These are phyloP conservation scores for Protonemura montana DNA, from an alignment of 2,888 invertebrate species.

Conservation along the genomic window DNA sequence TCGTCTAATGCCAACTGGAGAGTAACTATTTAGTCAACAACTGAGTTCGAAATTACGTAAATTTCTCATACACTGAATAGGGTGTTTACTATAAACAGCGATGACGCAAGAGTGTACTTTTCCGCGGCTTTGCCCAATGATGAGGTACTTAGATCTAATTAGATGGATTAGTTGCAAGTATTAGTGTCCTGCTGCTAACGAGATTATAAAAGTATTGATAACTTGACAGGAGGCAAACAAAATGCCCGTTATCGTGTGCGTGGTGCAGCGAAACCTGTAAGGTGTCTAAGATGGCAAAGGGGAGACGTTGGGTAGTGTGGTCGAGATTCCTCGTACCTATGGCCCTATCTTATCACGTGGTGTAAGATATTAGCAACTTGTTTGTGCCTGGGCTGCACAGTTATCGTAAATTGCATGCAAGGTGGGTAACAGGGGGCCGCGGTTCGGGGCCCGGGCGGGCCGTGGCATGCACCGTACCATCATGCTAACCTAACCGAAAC, in stretches of 20 bases:
- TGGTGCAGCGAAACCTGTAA: neutral
- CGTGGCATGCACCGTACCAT: neutral
- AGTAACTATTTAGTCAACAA: no score
- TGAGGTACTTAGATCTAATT: neutral
- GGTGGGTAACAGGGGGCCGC: neutral
- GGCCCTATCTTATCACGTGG: neutral
- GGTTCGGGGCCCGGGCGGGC: neutral
- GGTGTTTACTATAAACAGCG: neutral
- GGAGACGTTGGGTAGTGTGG: neutral
- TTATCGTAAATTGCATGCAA: neutral
- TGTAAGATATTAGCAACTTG: neutral
- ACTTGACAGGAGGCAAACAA: neutral
- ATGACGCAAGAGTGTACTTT: neutral
- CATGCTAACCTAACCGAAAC: neutral
- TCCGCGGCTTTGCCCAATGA: neutral
- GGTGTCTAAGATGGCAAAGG: neutral
- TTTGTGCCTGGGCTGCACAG: neutral
- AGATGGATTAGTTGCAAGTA: neutral
- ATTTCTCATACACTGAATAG: neutral
- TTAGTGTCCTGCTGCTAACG: neutral
- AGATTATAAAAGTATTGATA: conserved; percentile 2
- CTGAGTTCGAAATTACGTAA: neutral
- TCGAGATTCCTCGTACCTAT: neutral
- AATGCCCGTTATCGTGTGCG: neutral
- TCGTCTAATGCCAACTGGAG: no score